A percentile compares a stretch with the other conserved stretches of the same genome.
Conservation (phyloP, 2,113 vertebrate genomes). For the Symphodus melops region DNA sequence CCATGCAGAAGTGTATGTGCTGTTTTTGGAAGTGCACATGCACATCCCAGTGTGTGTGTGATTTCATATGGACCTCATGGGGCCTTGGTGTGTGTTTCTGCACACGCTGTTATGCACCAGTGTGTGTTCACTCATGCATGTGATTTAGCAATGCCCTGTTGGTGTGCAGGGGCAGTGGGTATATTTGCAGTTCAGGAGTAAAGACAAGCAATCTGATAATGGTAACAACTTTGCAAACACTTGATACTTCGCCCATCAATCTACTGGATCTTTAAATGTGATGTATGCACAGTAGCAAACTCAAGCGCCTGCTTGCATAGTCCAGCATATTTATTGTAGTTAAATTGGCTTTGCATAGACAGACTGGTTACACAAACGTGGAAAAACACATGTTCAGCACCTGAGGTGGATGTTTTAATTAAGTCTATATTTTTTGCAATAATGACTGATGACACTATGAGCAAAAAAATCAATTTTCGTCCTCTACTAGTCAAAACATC, state of each 20-base stretch:
- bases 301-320: conserved; percentile 14
- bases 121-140: conserved; percentile 43
- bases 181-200: conserved; percentile 16
- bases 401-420: conserved; percentile 50
- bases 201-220: conserved; percentile 1
- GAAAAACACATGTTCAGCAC: conserved; percentile 14
- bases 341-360: conserved; percentile 26
- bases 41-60: conserved; percentile 14
- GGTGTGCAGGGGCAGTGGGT: not conserved
- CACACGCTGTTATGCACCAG: conserved; percentile 16
- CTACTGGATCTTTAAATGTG: conserved; percentile 28
- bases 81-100: conserved; percentile 18
- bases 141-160: conserved; percentile 35
- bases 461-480: not conserved
- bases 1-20: conserved; percentile 29
- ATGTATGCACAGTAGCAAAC: conserved; percentile 38
- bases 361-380: conserved; percentile 11
- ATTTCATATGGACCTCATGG: conserved; percentile 18
- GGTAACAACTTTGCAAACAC: conserved; percentile 17
- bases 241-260: conserved; percentile 9
- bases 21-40: conserved; percentile 8
- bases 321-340: conserved; percentile 7
- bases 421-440: conserved; percentile 49
- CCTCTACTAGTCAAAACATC: conserved; percentile 10
- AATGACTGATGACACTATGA: conserved; percentile 60